These are phyloP conservation scores for Phenganax stokvisi DNA, from an alignment of 92 coral and sea anemone species.

Conservation along the genomic window DNA sequence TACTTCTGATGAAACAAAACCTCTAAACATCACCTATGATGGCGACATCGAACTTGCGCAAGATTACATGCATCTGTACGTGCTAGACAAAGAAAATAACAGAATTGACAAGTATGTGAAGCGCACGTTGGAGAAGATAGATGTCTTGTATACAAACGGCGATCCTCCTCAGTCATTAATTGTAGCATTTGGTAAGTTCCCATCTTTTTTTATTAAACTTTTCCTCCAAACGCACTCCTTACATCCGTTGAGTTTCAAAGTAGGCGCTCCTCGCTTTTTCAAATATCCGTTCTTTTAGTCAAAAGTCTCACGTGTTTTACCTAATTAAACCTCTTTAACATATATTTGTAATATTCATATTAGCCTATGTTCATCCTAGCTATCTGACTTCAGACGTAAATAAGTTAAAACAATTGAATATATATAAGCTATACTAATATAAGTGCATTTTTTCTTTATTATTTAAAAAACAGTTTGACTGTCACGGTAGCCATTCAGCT, in stretches of 20 bases:
- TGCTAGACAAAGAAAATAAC: conserved; percentile 4
- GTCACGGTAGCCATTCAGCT: too few relatives aligned
- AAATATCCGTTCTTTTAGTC: not conserved
- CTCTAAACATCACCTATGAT: conserved; percentile 4
- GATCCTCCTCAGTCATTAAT: not conserved
- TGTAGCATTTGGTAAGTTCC: conserved; percentile 3
- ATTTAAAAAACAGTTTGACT: too few relatives aligned
- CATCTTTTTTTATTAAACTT: not conserved
- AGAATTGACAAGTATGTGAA: not conserved
- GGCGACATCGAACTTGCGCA: not conserved
- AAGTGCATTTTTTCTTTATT: too few relatives aligned
- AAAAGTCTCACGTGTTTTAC: not conserved
- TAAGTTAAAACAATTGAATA: too few relatives aligned
- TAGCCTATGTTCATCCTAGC: too few relatives aligned
- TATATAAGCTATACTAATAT: too few relatives aligned
- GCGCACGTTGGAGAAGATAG: not conserved
- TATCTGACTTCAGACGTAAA: too few relatives aligned
- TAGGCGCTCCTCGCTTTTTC: too few relatives aligned
- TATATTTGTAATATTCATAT: too few relatives aligned
- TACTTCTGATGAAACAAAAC: not conserved
- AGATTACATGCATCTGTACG: conserved; percentile 2
- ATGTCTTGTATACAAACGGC: not conserved
- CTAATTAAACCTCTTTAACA: too few relatives aligned
- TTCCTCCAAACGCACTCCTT: too few relatives aligned
- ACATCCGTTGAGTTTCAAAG: too few relatives aligned